Percentiles rank a stretch among this genome's conserved stretches.
phyloP scores from a whole-genome alignment of 2,888 invertebrate genomes.

The Drosophila prostipennis region DNA sequence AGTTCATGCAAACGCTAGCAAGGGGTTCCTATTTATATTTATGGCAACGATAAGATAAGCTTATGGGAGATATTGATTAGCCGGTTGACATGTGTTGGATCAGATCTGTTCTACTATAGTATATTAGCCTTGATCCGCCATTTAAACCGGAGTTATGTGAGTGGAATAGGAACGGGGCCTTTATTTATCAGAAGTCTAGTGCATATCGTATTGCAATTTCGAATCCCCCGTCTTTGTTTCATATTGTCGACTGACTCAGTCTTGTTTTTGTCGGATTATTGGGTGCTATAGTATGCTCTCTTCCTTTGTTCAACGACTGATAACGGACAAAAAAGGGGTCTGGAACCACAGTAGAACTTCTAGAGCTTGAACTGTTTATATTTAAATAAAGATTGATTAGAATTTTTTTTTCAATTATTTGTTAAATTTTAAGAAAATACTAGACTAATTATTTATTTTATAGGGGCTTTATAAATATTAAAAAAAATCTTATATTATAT shows the following conservation, averaged over 20 bases:
- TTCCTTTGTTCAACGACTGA: constrained; percentile 25
- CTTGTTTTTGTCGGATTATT: constrained; percentile 21
- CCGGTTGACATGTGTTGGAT: constrained; percentile 8
- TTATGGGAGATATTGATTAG: constrained; percentile 15
- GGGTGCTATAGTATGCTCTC: constrained; percentile 1
- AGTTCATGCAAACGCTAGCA: constrained; percentile 27
- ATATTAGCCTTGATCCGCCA: not conserved
- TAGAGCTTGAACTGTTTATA: not conserved
- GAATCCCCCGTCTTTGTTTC: constrained; percentile 16
- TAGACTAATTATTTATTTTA: no score
- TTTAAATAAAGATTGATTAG: no score
- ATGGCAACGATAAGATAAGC: constrained; percentile 39
- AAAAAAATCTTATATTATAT: no score
- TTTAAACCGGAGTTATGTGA: not conserved
- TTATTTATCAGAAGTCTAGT: constrained; percentile 20
- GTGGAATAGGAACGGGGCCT: constrained; percentile 23
- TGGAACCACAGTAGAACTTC: not conserved
- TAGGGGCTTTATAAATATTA: no score
- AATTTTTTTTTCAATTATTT: no score
- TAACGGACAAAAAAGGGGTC: constrained; percentile 12
- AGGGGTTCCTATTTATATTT: constrained; percentile 49
- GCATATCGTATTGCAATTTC: constrained; percentile 19
- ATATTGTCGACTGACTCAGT: constrained; percentile 20
- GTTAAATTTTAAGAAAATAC: no score
- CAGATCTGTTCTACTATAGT: not conserved